phyloP scores from a whole-genome alignment of 2,797 vertebrate species.

The Urocyon cinereoargenteus region DNA sequence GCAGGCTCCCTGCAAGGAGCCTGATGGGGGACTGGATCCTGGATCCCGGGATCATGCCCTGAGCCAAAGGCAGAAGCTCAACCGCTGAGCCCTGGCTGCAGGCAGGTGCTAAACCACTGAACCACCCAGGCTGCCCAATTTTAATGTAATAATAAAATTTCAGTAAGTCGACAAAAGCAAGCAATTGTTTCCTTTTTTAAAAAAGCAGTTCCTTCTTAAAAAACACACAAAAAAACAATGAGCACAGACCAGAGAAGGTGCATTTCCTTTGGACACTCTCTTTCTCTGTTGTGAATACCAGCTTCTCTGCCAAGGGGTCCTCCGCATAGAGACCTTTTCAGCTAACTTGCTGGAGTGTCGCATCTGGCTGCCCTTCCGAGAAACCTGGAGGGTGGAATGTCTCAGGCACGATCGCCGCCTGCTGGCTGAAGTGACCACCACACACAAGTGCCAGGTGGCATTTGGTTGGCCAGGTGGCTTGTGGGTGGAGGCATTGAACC shows the following conservation, averaged over 20 bases:
- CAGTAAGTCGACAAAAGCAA: background rate
- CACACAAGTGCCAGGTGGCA: background rate
- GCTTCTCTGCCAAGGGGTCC: background rate
- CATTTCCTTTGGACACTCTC: background rate
- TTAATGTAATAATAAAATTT: background rate
- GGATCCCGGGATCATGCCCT: too few species aligned
- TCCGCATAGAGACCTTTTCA: background rate
- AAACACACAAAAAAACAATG: background rate
- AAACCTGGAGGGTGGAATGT: background rate
- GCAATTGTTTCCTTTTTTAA: background rate
- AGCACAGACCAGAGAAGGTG: background rate
- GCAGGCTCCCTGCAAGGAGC: too few species aligned
- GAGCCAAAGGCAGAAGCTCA: too few species aligned
- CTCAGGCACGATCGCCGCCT: constrained; percentile 83
- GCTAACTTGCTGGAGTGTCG: background rate
- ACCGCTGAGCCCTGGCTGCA: too few species aligned
- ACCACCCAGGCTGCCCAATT: too few species aligned
- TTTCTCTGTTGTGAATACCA: background rate
- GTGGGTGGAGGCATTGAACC: background rate
- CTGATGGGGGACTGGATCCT: too few species aligned
- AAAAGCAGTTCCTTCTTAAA: background rate
- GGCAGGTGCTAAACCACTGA: too few species aligned
- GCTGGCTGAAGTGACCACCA: constrained; percentile 57
- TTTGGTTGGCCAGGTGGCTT: accelerated
- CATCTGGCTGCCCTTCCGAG: background rate